Conservation (phyloP, 2,888 invertebrate species). For the Mythimna albipuncta region DNA sequence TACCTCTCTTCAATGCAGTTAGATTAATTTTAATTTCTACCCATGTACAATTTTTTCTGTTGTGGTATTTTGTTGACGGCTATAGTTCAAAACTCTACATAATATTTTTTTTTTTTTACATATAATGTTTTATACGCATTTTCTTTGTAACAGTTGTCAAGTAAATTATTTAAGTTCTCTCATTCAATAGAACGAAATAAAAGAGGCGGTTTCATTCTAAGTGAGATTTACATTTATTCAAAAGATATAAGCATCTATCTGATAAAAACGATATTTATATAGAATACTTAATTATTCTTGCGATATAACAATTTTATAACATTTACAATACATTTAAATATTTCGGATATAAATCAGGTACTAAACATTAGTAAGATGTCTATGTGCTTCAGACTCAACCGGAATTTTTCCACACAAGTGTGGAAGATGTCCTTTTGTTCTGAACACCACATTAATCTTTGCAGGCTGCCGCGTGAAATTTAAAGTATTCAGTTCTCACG, state of each 20-base stretch:
- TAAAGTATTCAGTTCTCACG: conserved; percentile 86
- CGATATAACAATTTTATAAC: conserved; percentile 48
- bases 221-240: conserved; percentile 55
- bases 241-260: conserved; percentile 41
- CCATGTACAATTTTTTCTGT: neutral
- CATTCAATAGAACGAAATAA: conserved; percentile 15
- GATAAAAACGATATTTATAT: conserved; percentile 55
- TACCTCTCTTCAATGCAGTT: neutral
- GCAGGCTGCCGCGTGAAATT: conserved; percentile 76
- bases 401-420: conserved; percentile 42
- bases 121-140: neutral
- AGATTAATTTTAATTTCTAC: neutral
- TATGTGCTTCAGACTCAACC: conserved; percentile 41
- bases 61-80: neutral
- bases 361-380: conserved; percentile 53
- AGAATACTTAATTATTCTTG: conserved; percentile 54
- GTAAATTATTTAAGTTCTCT: conserved; percentile 22
- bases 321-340: conserved; percentile 59
- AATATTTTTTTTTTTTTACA: neutral
- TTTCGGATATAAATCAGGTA: conserved; percentile 59
- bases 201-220: conserved; percentile 38
- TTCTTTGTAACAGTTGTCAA: neutral
- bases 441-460: conserved; percentile 70
- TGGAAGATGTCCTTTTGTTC: conserved; percentile 66
- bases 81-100: neutral